Base-by-base conservation (phyloP, 2,888 invertebrate species). In the Sepiola atlantica region DNA sequence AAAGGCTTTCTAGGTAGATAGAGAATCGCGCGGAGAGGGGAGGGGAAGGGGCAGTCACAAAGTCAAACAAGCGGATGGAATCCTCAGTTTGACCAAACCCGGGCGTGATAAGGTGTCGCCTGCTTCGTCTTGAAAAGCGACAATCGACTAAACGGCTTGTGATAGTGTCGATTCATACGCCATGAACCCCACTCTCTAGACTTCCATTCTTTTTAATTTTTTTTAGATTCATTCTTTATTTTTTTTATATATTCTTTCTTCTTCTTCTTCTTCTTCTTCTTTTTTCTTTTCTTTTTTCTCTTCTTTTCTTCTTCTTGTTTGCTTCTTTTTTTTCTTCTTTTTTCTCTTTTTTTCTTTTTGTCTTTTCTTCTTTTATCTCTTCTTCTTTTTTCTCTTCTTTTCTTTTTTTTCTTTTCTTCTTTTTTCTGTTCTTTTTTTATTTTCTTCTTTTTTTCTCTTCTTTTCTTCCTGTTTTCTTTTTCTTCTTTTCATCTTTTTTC, bases 1-100 rank as follows among this genome's bases (percentile, higher is more conserved):
- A 77, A 77, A 77, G 77, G 77, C n/a, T 77, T 45, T 77, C 77
- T n/a, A 77, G 77, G 77, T 77, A 77, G 77, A 77, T 77, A 77
- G 77, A 77, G 32, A 77, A n/a, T n/a, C 32, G 77, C 77, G 77
- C n/a, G 77, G 77, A 77, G 16, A n/a, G n/a, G n/a, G 32, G n/a
- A 16, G 32, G 32, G 77, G 16, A 16, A 45, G 45, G 45, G 45
- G 45, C 8, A 45, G 45, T 45, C 45, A 45, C 45, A 45, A 45
- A 45, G 45, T 45, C 45, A 45, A 77, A 77, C 77, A 77, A 77
- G 77, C 77, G n/a, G 77, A 77, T n/a, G 77, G n/a, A n/a, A 77
- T 77, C n/a, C 14, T 77, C 77, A 77, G 77, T 77, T 77, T 32
- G n/a, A 14, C n/a, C 77, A 45, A 4, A n/a, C 77, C 77, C 77